Evolutionary conservation across 2,797 vertebrate species (phyloP).

Genomic region (Galagoides demidoff): DNA sequence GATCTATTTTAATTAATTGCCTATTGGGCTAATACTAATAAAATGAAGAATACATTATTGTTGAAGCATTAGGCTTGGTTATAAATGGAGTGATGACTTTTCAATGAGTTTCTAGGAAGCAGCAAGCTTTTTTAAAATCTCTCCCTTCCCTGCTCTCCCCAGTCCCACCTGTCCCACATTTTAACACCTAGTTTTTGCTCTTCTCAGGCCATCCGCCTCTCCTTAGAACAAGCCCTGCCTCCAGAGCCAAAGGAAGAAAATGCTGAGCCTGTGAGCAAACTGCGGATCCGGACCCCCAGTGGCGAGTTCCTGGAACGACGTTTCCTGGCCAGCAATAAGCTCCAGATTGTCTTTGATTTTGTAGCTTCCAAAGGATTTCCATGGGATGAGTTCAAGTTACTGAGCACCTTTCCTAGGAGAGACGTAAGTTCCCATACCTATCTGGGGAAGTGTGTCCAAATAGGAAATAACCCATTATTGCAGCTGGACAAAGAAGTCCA

Average conservation of each 20-base stretch:
- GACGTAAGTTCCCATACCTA: slow-evolving; percentile 92
- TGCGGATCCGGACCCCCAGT: slow-evolving; percentile 96
- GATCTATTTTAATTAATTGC: slow-evolving; percentile 88
- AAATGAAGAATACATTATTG: slow-evolving; percentile 84
- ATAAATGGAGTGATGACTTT: slow-evolving; percentile 56
- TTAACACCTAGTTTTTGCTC: slow-evolving; percentile 73
- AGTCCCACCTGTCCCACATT: background rate
- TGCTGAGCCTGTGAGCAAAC: slow-evolving; percentile 95
- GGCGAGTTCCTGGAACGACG: slow-evolving; percentile 97
- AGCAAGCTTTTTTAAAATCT: slow-evolving; percentile 48
- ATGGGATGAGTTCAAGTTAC: slow-evolving; percentile 97
- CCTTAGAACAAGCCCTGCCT: slow-evolving; percentile 96
- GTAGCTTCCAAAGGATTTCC: slow-evolving; percentile 99
- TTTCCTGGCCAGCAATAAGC: slow-evolving; percentile 96
- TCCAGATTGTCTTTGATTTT: slow-evolving; percentile 98
- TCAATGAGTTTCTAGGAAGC: slow-evolving; percentile 75
- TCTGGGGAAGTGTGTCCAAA: background rate
- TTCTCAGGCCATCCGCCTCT: slow-evolving; percentile 96
- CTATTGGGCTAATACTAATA: slow-evolving; percentile 83
- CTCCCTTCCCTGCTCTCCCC: background rate
- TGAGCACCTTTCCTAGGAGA: slow-evolving; percentile 99
- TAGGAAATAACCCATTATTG: background rate
- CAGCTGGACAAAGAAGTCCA: background rate
- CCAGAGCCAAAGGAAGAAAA: slow-evolving; percentile 94
- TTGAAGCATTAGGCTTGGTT: slow-evolving; percentile 74